Evolutionary conservation across 2,113 vertebrate genomes (phyloP).

Genomic region (Grantiella picta): DNA sequence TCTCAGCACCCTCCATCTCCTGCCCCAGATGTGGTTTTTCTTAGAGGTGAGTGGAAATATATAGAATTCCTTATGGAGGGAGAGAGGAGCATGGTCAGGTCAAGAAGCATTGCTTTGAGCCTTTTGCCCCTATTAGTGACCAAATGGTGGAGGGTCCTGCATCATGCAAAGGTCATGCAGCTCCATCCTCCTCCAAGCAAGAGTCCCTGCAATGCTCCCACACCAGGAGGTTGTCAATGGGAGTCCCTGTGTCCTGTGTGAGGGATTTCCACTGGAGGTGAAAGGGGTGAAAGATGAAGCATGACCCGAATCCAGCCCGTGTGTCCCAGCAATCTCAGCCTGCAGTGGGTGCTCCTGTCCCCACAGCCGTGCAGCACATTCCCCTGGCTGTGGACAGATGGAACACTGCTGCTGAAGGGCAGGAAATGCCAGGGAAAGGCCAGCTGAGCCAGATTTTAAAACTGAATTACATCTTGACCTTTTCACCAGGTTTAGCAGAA

Average conservation of each 20-base stretch:
- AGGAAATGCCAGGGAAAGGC: neutral
- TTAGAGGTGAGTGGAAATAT: neutral
- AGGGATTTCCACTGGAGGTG: neutral
- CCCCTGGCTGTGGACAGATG: rapidly evolving
- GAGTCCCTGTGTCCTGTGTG: neutral
- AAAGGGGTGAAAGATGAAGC: neutral
- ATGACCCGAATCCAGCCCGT: rapidly evolving
- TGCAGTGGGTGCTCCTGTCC: rapidly evolving
- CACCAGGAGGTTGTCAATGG: neutral
- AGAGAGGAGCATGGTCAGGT: neutral
- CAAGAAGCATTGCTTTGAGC: neutral
- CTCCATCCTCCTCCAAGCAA: neutral
- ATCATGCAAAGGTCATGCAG: neutral
- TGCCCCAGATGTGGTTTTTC: rapidly evolving
- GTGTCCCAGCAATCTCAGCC: rapidly evolving
- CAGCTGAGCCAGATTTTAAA: neutral
- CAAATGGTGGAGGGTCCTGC: neutral
- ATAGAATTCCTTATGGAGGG: neutral
- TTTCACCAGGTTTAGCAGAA: neutral
- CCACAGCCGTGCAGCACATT: neutral
- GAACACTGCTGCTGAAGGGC: rapidly evolving
- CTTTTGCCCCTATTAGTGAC: neutral
- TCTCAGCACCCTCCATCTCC: neutral
- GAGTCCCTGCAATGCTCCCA: neutral
- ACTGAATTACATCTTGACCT: neutral